Evolutionary conservation across 2,113 vertebrate genomes (phyloP).

Genomic region (Lophotis ruficrista): DNA sequence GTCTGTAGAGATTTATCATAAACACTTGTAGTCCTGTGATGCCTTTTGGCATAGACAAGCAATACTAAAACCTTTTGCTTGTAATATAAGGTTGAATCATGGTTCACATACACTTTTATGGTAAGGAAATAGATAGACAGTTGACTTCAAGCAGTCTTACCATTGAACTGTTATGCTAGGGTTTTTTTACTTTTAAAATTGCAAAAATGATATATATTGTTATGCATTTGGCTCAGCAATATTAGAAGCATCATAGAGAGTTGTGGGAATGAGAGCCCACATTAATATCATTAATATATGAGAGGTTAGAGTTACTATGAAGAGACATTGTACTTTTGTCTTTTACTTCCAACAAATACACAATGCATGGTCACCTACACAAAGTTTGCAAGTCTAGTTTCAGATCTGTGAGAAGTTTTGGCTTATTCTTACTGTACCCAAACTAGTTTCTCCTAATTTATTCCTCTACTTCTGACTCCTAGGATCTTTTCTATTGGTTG

Average conservation of each 20-base stretch:
- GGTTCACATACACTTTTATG: neutral
- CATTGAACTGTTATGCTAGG: neutral
- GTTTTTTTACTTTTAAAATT: neutral
- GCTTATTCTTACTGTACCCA: neutral
- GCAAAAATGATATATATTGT: fast-evolving
- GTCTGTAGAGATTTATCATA: neutral
- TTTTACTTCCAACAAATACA: neutral
- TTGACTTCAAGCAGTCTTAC: neutral
- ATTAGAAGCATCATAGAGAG: neutral
- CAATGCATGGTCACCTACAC: neutral
- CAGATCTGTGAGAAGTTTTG: neutral
- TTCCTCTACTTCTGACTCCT: neutral
- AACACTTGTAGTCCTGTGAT: neutral
- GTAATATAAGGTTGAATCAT: neutral
- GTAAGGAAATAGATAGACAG: neutral
- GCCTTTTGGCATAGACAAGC: neutral
- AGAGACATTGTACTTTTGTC: neutral
- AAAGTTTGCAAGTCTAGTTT: neutral
- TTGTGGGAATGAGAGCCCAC: neutral
- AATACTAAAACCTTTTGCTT: neutral
- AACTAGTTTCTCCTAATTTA: neutral
- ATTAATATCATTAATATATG: neutral
- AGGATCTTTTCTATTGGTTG: neutral
- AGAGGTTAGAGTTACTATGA: neutral
- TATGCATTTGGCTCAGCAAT: neutral